These are phyloP conservation scores for Drosophila ustulata DNA, from an alignment of 2,888 invertebrate species.

Conservation along the genomic window DNA sequence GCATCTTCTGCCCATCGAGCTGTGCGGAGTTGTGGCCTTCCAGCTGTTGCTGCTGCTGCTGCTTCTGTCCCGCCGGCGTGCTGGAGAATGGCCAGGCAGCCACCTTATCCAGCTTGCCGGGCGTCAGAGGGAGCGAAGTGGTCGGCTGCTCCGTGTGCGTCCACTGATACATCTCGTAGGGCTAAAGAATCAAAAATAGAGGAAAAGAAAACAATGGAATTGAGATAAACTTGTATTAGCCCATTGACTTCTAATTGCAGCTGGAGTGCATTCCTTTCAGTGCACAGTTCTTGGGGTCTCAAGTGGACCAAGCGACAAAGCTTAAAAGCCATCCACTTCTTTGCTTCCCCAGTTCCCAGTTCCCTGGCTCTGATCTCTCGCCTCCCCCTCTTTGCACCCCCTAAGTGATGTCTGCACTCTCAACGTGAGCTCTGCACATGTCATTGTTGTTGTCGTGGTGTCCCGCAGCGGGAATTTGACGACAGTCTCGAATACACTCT, in stretches of 20 bases:
- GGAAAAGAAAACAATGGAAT: conserved; percentile 64
- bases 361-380: not conserved
- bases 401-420: not conserved
- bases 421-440: conserved; percentile 37
- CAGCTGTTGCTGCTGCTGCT: conserved; percentile 11
- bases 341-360: not conserved
- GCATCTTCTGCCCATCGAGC: conserved; percentile 57
- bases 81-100: conserved; percentile 90
- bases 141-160: conserved; percentile 91
- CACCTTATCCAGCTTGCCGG: conserved; percentile 89
- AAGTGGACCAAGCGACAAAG: conserved; percentile 42
- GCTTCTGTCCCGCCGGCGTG: conserved; percentile 54
- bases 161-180: conserved; percentile 96
- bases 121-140: conserved; percentile 90
- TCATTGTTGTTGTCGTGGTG: conserved; percentile 38
- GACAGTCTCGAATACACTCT: conserved; percentile 31
- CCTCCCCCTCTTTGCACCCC: not conserved
- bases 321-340: conserved; percentile 53
- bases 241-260: conserved; percentile 74
- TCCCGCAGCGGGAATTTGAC: conserved; percentile 14
- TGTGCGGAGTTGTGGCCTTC: conserved; percentile 9
- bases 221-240: conserved; percentile 42
- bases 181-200: conserved; percentile 86
- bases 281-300: conserved; percentile 39
- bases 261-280: conserved; percentile 53